Percentiles rank a stretch among this genome's conserved stretches.
These are phyloP conservation scores for Pandemis corylana DNA, from an alignment of 2,888 invertebrate genomes.

Conservation along the genomic window DNA sequence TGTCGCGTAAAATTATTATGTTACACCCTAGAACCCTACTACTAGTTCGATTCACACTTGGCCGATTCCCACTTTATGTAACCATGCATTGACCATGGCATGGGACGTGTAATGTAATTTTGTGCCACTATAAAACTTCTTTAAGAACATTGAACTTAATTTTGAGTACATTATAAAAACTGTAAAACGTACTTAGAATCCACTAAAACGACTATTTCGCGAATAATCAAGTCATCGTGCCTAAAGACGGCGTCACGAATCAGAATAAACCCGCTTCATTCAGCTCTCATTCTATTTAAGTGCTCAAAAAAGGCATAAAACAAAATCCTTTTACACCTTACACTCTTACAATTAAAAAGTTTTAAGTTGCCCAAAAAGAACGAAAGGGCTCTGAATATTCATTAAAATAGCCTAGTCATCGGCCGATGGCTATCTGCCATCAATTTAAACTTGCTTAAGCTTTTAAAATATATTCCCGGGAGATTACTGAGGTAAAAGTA, in stretches of 20 bases:
- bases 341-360: slow-evolving; percentile 55
- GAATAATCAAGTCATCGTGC: slow-evolving; percentile 35
- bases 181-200: slow-evolving; percentile 3
- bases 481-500: slow-evolving; percentile 62
- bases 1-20: too few relatives aligned
- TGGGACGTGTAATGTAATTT: background rate
- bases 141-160: background rate
- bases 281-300: slow-evolving; percentile 40
- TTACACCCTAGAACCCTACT: too few relatives aligned
- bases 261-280: slow-evolving; percentile 33
- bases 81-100: background rate
- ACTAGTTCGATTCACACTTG: too few relatives aligned
- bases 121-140: background rate
- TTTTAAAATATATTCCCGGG: slow-evolving; percentile 66
- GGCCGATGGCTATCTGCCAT: slow-evolving; percentile 63
- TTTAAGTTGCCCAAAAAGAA: slow-evolving; percentile 49
- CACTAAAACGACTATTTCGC: slow-evolving; percentile 25
- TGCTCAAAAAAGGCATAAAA: slow-evolving; percentile 36
- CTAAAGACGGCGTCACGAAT: slow-evolving; percentile 39
- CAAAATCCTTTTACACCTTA: slow-evolving; percentile 46
- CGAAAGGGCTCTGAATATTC: slow-evolving; percentile 62
- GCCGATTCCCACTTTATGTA: background rate
- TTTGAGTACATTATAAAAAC: background rate
- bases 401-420: slow-evolving; percentile 77
- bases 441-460: slow-evolving; percentile 63